phyloP scores from a whole-genome alignment of 92 coral and sea anemone species.

The Paramuricea clavata region DNA sequence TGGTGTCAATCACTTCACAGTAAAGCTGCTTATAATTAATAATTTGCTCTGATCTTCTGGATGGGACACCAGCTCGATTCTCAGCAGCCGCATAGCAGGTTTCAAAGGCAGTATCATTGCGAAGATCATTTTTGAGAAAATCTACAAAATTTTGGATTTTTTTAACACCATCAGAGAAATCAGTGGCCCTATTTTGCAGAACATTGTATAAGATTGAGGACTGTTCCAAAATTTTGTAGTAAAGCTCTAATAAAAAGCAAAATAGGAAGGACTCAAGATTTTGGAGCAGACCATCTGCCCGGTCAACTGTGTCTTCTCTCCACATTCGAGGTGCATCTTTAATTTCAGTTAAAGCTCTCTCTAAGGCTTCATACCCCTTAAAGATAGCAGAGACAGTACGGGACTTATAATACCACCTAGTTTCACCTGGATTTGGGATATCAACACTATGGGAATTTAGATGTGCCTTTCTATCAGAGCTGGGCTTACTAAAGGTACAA shows the following conservation, averaged over 20 bases:
- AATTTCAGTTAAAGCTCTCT: not conserved
- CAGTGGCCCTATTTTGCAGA: too few relatives aligned
- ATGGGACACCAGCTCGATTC: not conserved
- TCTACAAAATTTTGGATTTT: slow-evolving; percentile 1
- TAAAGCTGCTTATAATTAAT: not conserved
- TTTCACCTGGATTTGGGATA: slow-evolving; percentile 12
- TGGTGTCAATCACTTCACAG: not conserved
- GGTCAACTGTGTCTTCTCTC: not conserved
- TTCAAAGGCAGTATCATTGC: slow-evolving; percentile 17
- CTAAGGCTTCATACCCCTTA: not conserved
- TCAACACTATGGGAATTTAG: too few relatives aligned
- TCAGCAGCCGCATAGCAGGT: not conserved
- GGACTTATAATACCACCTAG: slow-evolving; percentile 18
- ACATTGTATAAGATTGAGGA: not conserved
- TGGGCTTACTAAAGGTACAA: too few relatives aligned
- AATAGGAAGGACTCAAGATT: not conserved
- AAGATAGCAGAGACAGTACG: not conserved
- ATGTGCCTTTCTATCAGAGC: too few relatives aligned
- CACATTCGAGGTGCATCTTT: not conserved
- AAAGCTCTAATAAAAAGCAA: slow-evolving; percentile 3
- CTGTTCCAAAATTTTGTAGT: not conserved
- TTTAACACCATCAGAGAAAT: too few relatives aligned
- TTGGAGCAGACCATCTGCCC: slow-evolving; percentile 2
- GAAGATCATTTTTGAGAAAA: not conserved
- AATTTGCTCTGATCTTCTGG: not conserved